Evolutionary conservation across 2,888 invertebrate genomes (phyloP), one percentile per base, ranked within the genome.

Genomic region (Galerucella nymphaeae): DNA sequence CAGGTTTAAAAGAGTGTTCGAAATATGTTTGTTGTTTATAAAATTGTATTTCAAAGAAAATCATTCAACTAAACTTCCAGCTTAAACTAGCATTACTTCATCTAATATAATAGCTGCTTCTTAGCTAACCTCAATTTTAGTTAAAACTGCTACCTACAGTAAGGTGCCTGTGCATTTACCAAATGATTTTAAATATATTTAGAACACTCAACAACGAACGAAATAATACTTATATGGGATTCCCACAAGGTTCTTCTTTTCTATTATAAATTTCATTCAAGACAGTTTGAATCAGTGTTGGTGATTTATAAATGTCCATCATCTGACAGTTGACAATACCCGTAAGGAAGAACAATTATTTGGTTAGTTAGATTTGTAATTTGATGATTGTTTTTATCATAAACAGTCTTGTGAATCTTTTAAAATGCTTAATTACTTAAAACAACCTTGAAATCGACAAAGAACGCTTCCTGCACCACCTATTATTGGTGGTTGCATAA

Each of bases 31-130:
- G 53, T 1, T 13, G 45, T 11, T 45, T 45, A 0, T 45, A 45
- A 45, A 45, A 45, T 45, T 45, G 45, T 14, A 45, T 45, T 45
- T 45, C 13, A 45, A 45, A 45, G 11, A 45, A 45, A 45, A 53
- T 2, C 53, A 9, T n/a, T 14, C 6, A n/a, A 14, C n/a, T n/a
- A 50, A 50, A 50, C 50, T 50, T 18, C 18, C 16, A 18, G 53
- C 53, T 16, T 53, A 18, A n/a, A 48, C n/a, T 53, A 18, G 53
- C 53, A 18, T 16, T 8, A 14, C 48, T n/a, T 55, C 55, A 30
- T 57, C 38, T 41, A 30, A 57, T 41, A 6, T 61, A 61, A 16
- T 59, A 41, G 30, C 38, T 59, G 59, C 59, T 38, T 18, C 18
- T 16, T 59, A 59, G 59, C 14, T 23, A 59, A 38, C n/a, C 14